phyloP scores from a whole-genome alignment of 2,113 vertebrate species.

The Lucifuga dentata region DNA sequence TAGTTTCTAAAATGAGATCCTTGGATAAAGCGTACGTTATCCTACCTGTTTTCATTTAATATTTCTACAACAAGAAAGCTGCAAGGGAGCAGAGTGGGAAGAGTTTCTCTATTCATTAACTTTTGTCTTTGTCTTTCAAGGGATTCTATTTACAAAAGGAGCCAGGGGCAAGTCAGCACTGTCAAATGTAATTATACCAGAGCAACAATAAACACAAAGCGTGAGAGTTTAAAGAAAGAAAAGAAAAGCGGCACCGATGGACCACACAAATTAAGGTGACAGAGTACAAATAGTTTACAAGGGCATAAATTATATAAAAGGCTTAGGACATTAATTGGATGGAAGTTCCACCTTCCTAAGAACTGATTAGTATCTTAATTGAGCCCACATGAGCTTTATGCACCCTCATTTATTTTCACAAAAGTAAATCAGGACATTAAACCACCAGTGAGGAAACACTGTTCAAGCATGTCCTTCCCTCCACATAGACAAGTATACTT shows the following conservation, averaged over 20 bases:
- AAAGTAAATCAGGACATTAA: neutral
- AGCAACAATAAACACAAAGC: neutral
- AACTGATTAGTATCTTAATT: constrained; percentile 5
- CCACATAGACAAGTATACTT: too few species aligned
- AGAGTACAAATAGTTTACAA: neutral
- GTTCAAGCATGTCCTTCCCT: neutral
- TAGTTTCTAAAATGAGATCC: neutral
- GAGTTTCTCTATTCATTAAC: too few species aligned
- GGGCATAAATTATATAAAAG: neutral
- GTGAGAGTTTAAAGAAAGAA: neutral
- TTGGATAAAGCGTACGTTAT: neutral
- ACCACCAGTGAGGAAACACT: neutral
- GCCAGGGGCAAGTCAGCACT: neutral
- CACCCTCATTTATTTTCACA: constrained; percentile 3
- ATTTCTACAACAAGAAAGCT: too few species aligned
- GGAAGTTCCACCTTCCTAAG: neutral
- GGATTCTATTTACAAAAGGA: neutral
- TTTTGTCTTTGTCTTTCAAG: too few species aligned
- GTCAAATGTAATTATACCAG: neutral
- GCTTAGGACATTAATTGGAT: neutral
- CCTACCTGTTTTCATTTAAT: too few species aligned
- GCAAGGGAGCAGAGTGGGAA: too few species aligned
- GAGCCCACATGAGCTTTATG: constrained; percentile 31
- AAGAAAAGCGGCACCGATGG: neutral
- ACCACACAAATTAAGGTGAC: neutral